Conservation (phyloP, 2,113 vertebrate genomes). For the Gorsachius goisagi region DNA sequence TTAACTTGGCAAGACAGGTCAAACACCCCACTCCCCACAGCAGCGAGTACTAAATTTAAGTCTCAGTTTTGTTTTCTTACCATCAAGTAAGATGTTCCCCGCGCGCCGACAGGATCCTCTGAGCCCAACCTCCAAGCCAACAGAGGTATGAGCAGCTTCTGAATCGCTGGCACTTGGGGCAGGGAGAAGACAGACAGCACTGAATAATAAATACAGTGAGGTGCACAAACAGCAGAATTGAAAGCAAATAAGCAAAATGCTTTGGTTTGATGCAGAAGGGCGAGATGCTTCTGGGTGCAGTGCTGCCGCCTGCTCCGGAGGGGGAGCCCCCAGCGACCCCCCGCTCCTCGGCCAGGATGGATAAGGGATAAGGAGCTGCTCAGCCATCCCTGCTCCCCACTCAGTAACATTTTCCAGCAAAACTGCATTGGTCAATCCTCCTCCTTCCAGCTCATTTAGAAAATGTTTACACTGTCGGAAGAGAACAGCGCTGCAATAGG, state of each 20-base stretch:
- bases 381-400: not conserved
- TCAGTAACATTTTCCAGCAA: not conserved
- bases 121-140: conserved; percentile 38
- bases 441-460: not conserved
- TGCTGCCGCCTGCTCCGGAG: accelerated
- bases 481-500: not conserved
- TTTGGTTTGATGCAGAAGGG: not conserved
- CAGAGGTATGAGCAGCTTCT: conserved; percentile 56
- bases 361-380: not conserved
- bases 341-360: accelerated
- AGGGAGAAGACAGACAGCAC: conserved; percentile 31
- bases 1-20: not conserved
- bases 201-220: conserved; percentile 53
- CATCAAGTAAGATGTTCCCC: not conserved
- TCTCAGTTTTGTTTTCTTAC: not conserved
- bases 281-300: not conserved
- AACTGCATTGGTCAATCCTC: not conserved
- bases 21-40: not conserved
- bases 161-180: conserved; percentile 15
- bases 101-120: not conserved
- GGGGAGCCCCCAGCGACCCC: not conserved
- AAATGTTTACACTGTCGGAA: not conserved
- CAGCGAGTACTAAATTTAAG: not conserved
- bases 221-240: conserved; percentile 57
- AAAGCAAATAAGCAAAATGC: conserved; percentile 49